Base-by-base conservation (phyloP, 2,113 vertebrate genomes). In the Solea solea region DNA sequence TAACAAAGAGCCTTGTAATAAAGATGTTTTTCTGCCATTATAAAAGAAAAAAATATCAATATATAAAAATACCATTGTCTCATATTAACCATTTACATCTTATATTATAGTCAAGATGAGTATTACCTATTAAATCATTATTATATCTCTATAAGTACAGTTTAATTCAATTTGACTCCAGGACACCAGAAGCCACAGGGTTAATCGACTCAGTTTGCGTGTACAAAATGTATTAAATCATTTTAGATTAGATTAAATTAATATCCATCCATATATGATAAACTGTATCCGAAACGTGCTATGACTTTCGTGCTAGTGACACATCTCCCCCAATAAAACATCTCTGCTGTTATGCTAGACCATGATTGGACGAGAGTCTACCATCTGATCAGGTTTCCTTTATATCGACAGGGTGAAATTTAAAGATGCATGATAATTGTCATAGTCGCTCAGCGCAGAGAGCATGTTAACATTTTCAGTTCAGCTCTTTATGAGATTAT, bases 351-450 rank as follows among this genome's bases (percentile, higher is more conserved):
- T 25, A 52, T 6, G 9, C 67, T 60, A 10, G 51, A 10, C 44
- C 52, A 1, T 72, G 44, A 87, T 83, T 89, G 88, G 88, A 42
- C 60, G 5, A 59, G 6, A 13, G 5, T 8, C 10, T 16, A 48
- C 54, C 83, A 86, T 16, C 25, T 92, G 86, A 82, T 44, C 21
- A 34, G 9, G 1, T 21, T 52, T 46, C 5, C 45, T 57, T 41
- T 74, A 28, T 54, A 11, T n/a, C 69, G 40, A 25, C 15, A 16
- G 46, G 52, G 40, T 68, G 72, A 75, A 75, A 77, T 34, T 79
- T 59, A 85, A 76, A 65, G 52, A 71, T 49, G 44, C 57, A 46
- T 16, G 67, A 53, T 76, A 64, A 72, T 61, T 55, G 44, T 46
- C 64, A 6, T 34, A 34, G 51, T 75, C 69, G n/a, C 39, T 1